Conservation (phyloP, 2,797 vertebrate genomes). For the Bucorvus abyssinicus region DNA sequence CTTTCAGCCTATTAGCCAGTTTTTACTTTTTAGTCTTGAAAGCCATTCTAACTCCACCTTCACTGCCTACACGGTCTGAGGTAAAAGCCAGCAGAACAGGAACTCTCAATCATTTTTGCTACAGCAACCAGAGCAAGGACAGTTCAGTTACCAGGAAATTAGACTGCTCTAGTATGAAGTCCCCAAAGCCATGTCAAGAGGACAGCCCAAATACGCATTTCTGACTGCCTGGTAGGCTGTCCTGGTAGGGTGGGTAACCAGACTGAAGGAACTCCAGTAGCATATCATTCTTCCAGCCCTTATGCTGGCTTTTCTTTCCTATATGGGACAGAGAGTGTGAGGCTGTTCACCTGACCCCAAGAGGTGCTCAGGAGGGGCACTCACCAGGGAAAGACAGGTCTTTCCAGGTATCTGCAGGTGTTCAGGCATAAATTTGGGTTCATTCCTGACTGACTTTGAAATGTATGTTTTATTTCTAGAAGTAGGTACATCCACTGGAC, state of each 20-base stretch:
- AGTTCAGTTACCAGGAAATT: neutral
- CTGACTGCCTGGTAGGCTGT: neutral
- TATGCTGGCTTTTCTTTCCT: neutral
- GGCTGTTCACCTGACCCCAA: accelerated
- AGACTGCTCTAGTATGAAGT: neutral
- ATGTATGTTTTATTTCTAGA: neutral
- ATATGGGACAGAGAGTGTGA: neutral
- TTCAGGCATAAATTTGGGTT: neutral
- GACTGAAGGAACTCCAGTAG: neutral
- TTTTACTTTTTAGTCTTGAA: neutral
- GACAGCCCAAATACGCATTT: neutral
- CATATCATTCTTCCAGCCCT: neutral
- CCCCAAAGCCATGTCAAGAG: neutral
- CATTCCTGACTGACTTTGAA: neutral
- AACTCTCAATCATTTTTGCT: neutral
- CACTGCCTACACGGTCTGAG: neutral
- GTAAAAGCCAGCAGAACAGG: neutral
- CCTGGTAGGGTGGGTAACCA: neutral
- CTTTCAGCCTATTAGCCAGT: neutral
- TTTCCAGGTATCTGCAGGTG: neutral
- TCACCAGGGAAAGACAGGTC: neutral
- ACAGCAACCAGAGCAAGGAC: neutral
- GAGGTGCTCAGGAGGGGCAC: neutral
- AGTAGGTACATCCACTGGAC: neutral
- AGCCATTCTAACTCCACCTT: neutral